Conservation (phyloP, 2,888 invertebrate genomes). For the Protophormia terraenovae region DNA sequence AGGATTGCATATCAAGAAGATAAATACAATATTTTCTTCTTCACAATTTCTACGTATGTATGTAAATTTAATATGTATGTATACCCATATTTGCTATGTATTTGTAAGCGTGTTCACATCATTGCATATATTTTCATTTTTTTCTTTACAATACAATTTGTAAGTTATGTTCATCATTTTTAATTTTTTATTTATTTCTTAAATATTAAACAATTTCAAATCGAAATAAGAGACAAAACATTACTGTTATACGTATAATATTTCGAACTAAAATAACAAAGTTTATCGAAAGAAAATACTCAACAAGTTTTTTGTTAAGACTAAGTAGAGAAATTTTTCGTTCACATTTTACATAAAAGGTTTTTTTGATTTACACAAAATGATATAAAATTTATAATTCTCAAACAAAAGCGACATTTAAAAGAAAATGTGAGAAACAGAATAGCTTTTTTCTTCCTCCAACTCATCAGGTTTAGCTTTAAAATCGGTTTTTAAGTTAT, state of each 20-base stretch:
- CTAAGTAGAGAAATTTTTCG: neutral
- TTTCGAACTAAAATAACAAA: neutral
- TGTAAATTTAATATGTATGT: neutral
- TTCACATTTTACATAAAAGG: neutral
- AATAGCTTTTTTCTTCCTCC: too few species aligned
- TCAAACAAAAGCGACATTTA: too few species aligned
- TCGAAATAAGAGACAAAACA: neutral
- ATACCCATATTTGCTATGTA: neutral
- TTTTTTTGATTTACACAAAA: neutral
- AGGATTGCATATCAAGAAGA: slow-evolving; percentile 6
- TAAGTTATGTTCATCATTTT: slow-evolving; percentile 1
- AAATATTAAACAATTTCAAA: slow-evolving; percentile 10
- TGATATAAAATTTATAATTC: too few species aligned
- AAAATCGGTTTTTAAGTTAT: too few species aligned
- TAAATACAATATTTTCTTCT: slow-evolving; percentile 7
- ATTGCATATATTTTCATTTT: too few species aligned
- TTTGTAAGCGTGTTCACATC: neutral
- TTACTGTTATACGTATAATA: neutral
- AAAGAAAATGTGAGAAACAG: too few species aligned
- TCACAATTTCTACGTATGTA: neutral
- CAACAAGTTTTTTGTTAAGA: slow-evolving; percentile 1
- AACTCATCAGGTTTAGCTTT: too few species aligned
- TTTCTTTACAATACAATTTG: neutral
- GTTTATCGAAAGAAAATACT: neutral
- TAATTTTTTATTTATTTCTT: too few species aligned